Conservation (phyloP, 2,113 vertebrate species). For the Psettodes erumei region DNA sequence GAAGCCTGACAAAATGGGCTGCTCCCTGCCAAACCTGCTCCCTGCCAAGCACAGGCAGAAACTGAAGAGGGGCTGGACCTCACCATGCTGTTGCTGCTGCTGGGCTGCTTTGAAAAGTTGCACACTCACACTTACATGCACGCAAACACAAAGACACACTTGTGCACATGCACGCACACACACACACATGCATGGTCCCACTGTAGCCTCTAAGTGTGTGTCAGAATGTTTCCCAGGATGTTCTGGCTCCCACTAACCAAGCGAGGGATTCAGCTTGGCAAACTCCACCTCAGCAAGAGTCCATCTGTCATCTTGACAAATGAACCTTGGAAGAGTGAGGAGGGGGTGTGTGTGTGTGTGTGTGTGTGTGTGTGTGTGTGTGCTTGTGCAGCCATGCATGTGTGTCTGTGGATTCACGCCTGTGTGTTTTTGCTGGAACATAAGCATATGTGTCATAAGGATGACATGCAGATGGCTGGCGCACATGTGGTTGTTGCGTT, state of each 20-base stretch:
- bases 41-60: slow-evolving; percentile 65
- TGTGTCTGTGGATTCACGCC: slow-evolving; percentile 35
- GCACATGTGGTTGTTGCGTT: slow-evolving; percentile 13
- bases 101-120: slow-evolving; percentile 67
- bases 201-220: slow-evolving; percentile 52
- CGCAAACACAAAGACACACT: slow-evolving; percentile 31
- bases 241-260: slow-evolving; percentile 71
- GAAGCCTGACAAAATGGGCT: slow-evolving; percentile 73
- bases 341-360: slow-evolving; percentile 41
- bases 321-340: slow-evolving; percentile 76
- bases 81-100: slow-evolving; percentile 64
- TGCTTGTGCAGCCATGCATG: slow-evolving; percentile 55
- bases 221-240: slow-evolving; percentile 74
- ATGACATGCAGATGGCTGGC: slow-evolving; percentile 59
- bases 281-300: slow-evolving; percentile 70
- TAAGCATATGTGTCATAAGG: slow-evolving; percentile 26
- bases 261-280: slow-evolving; percentile 76
- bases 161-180: background rate
- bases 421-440: slow-evolving; percentile 31
- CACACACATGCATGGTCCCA: slow-evolving; percentile 15
- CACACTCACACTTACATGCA: slow-evolving; percentile 30
- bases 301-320: slow-evolving; percentile 83
- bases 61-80: slow-evolving; percentile 71
- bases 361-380: slow-evolving; percentile 31
- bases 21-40: slow-evolving; percentile 66